Base-by-base conservation (phyloP, 2,797 vertebrate species). In the Vipera ursinii region DNA sequence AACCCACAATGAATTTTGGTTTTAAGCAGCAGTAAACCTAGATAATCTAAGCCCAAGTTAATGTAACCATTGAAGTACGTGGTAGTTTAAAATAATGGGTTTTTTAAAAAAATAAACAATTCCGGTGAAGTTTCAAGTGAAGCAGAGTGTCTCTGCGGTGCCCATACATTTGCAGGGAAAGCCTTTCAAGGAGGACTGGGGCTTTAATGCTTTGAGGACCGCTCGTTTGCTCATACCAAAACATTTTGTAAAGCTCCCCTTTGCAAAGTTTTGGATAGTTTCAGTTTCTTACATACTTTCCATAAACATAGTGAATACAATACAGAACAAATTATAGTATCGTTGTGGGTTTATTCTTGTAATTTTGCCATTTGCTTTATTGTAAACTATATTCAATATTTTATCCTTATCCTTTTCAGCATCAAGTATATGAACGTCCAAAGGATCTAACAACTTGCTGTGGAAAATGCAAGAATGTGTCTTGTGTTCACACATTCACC, bases 401-500 rank as follows among this genome's bases (percentile, higher is more conserved):
- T 89, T 90, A 22, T 10, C 0, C 91, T 93, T 95, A 1, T 61
- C 91, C 91, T 94, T 94, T 92, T 26, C 96, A 99, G 99, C 99
- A 99, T 95, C 99, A 99, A 97, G 97, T 99, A 48, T 99, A 99
- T 8, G 92, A 99, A 55, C 98, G 98, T 91, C 98, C 99, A 0
- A 98, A 97, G 96, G 99, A 99, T 95, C 98, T 98, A 95, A 98
- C 98, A 0, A 97, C 97, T 0, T 99, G 99, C 96, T 99, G 99
- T 10, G 99, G 99, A 1, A 97, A 97, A 94, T 99, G 99, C 96
- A 98, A 97, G 96, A 99, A 99, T 0, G 97, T 99, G 86, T 99
- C 99, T 90, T 99, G 99, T 95, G 96, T 98, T 78, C 97, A 98
- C 92, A 97, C 97, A 87, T 98, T 98, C 90, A 98, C 98, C 92